phyloP scores from a whole-genome alignment of 2,113 vertebrate genomes.

The rat (Rattus norvegicus) region DNA sequence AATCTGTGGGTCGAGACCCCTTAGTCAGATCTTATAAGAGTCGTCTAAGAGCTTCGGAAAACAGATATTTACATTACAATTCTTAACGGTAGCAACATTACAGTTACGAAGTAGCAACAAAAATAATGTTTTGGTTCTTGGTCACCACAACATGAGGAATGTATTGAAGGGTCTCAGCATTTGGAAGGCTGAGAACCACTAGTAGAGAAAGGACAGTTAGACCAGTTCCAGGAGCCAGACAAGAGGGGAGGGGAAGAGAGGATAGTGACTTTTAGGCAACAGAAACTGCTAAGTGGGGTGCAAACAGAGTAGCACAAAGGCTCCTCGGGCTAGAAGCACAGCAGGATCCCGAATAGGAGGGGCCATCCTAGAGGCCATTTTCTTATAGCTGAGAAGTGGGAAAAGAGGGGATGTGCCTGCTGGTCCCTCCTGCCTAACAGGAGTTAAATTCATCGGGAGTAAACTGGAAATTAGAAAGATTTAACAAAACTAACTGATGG shows the following conservation, averaged over 20 bases:
- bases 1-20: not conserved
- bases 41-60: not conserved
- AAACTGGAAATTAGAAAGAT: not conserved
- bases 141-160: not conserved
- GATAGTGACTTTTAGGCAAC: not conserved
- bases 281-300: conserved; percentile 37
- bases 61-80: not conserved
- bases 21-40: not conserved
- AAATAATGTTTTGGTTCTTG: not conserved
- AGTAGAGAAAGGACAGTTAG: not conserved
- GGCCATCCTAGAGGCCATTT: not conserved
- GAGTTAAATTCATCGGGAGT: not conserved
- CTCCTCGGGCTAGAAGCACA: not conserved
- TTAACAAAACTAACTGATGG: not conserved
- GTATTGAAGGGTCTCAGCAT: not conserved
- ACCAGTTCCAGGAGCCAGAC: not conserved
- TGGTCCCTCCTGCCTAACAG: not conserved
- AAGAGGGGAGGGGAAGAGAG: not conserved
- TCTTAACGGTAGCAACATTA: not conserved
- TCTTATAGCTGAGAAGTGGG: not conserved
- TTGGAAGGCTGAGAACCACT: not conserved
- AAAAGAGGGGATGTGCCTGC: not conserved
- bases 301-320: not conserved
- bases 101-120: not conserved
- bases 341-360: not conserved